Conservation (phyloP, 1,140 invertebrate species). For the Bombus consobrinus region DNA sequence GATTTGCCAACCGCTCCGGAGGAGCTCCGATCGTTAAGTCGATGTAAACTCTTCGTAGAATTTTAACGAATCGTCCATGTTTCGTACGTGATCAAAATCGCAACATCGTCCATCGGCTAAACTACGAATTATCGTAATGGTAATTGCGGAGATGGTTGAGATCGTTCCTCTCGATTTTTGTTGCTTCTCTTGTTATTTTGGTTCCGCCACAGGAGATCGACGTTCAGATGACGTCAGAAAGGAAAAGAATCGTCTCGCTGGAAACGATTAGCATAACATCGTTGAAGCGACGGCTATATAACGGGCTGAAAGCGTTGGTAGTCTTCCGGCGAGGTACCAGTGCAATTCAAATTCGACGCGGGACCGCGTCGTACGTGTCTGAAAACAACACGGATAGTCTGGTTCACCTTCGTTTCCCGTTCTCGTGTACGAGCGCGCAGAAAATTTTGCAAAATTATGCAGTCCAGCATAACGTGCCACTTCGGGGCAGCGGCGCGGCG, state of each 20-base stretch:
- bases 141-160: background rate
- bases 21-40: slow-evolving; percentile 52
- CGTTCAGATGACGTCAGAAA: background rate
- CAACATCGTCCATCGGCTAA: background rate
- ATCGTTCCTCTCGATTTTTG: background rate
- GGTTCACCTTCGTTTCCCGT: slow-evolving; percentile 44
- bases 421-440: slow-evolving; percentile 21
- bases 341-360: background rate
- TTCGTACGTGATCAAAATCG: slow-evolving; percentile 34
- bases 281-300: background rate
- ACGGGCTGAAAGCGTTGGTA: background rate
- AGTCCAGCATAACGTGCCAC: slow-evolving; percentile 59
- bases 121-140: slow-evolving; percentile 31
- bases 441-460: slow-evolving; percentile 64
- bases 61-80: slow-evolving; percentile 40
- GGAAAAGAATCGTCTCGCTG: background rate
- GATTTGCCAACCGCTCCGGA: slow-evolving; percentile 30
- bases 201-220: background rate
- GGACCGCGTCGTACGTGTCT: background rate
- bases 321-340: background rate
- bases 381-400: background rate
- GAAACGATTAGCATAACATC: background rate
- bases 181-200: background rate
- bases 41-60: slow-evolving; percentile 44
- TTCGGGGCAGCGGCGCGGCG: slow-evolving; percentile 21